These are phyloP conservation scores for Gryllus bimaculatus DNA, from an alignment of 1,140 invertebrate species.

Conservation along the genomic window DNA sequence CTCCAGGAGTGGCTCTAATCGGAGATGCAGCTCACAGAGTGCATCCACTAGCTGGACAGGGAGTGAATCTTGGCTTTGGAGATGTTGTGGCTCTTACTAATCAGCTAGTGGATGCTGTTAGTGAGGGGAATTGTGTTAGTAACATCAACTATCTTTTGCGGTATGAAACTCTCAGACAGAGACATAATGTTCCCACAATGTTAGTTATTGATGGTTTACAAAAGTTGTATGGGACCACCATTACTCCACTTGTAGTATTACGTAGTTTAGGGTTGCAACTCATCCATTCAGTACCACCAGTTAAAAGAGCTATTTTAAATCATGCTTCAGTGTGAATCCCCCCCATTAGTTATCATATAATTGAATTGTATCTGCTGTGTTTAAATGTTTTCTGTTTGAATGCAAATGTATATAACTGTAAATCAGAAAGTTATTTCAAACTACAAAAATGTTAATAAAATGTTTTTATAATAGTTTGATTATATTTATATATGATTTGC, in stretches of 20 bases:
- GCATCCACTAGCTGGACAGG: conserved; percentile 94
- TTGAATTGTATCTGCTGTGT: too few relatives aligned
- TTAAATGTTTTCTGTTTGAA: too few relatives aligned
- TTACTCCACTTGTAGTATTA: conserved; percentile 66
- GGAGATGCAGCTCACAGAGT: conserved; percentile 94
- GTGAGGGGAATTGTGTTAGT: conserved; percentile 65
- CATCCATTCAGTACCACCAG: conserved; percentile 61
- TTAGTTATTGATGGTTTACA: conserved; percentile 79
- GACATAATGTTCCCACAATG: conserved; percentile 82
- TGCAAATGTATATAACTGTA: too few relatives aligned
- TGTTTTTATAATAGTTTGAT: too few relatives aligned
- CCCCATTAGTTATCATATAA: too few relatives aligned
- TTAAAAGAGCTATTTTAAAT: conserved; percentile 45
- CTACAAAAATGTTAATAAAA: too few relatives aligned
- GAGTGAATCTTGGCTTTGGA: conserved; percentile 93
- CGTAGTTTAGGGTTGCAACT: conserved; percentile 79
- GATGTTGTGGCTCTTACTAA: conserved; percentile 70
- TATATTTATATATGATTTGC: too few relatives aligned
- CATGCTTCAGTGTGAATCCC: neutral
- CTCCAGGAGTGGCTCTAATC: conserved; percentile 62
- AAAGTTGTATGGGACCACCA: conserved; percentile 67
- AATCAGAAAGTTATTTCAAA: too few relatives aligned
- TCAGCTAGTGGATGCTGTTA: conserved; percentile 56
- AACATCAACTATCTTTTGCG: conserved; percentile 55
- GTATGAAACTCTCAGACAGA: conserved; percentile 78